Evolutionary conservation across 2,113 vertebrate genomes (phyloP).

Genomic region (cattle (Bos taurus)): DNA sequence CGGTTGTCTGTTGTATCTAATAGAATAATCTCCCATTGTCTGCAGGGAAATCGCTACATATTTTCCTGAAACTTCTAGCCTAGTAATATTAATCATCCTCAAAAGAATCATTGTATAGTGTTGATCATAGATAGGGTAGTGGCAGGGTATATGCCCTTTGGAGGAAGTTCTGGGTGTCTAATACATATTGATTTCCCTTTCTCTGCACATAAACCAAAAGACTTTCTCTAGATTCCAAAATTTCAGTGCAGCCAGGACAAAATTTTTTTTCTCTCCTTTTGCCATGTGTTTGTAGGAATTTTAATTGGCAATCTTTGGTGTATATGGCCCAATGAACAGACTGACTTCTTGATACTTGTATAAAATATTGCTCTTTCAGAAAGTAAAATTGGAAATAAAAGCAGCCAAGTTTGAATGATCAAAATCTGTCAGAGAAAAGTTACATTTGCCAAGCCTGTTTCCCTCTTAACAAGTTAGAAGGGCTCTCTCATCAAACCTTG

Average conservation of each 20-base stretch:
- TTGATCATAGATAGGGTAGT: not conserved
- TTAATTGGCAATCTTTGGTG: slow-evolving; percentile 12
- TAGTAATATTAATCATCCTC: not conserved
- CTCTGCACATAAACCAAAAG: not conserved
- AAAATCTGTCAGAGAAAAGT: slow-evolving; percentile 21
- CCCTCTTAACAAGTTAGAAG: slow-evolving; percentile 32
- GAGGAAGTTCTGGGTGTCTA: not conserved
- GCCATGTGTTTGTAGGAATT: slow-evolving; percentile 24
- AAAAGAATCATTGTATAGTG: not conserved
- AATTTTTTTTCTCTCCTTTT: not conserved
- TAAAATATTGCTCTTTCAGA: slow-evolving; percentile 55
- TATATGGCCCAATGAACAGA: slow-evolving; percentile 5
- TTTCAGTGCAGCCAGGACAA: not conserved
- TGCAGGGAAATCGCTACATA: slow-evolving; percentile 1
- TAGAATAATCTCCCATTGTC: slow-evolving; percentile 39
- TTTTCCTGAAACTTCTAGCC: not conserved
- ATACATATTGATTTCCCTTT: not conserved
- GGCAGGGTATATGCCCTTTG: rapidly evolving
- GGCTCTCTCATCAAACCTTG: not conserved
- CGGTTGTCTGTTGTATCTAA: slow-evolving; percentile 37
- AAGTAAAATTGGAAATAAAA: slow-evolving; percentile 55
- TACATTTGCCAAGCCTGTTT: slow-evolving; percentile 43
- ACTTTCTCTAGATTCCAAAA: slow-evolving; percentile 39
- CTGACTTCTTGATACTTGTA: slow-evolving; percentile 25
- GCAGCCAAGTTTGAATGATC: slow-evolving; percentile 1